Percentiles rank a stretch among this genome's conserved stretches.
Conservation (phyloP, 2,113 vertebrate species). For the Lepisosteus osseus region DNA sequence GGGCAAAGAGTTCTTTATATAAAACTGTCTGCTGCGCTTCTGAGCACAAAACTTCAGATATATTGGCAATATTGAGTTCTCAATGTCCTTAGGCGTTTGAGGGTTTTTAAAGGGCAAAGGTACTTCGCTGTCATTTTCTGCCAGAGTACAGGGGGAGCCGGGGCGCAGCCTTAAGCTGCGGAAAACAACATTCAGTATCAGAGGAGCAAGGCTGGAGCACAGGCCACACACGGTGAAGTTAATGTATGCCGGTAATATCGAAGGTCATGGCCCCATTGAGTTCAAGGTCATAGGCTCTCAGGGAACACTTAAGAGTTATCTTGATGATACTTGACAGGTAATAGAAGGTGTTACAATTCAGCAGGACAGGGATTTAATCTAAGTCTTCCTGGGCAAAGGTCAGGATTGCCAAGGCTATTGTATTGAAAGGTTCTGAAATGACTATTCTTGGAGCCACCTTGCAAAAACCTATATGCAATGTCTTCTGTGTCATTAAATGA, state of each 20-base stretch:
- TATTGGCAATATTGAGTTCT: constrained; percentile 7
- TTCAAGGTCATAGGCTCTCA: constrained; percentile 21
- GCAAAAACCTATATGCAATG: constrained; percentile 9
- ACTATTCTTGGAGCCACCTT: neutral
- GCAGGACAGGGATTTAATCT: constrained; percentile 12
- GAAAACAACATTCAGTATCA: constrained; percentile 10
- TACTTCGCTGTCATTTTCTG: constrained; percentile 13
- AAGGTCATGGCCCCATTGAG: constrained; percentile 11
- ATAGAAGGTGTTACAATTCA: constrained; percentile 25
- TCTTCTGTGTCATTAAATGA: constrained; percentile 12
- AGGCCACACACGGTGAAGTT: constrained; percentile 2
- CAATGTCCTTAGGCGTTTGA: constrained; percentile 16
- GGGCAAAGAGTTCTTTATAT: neutral
- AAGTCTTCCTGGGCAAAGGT: constrained; percentile 20
- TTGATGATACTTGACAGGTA: constrained; percentile 26
- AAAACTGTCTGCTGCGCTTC: neutral
- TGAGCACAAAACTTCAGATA: neutral
- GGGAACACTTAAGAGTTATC: constrained; percentile 13
- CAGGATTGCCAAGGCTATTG: constrained; percentile 18
- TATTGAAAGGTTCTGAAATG: constrained; percentile 5
- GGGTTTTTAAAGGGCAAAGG: constrained; percentile 15
- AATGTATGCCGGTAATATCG: constrained; percentile 19
- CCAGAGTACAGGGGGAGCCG: neutral
- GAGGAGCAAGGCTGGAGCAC: neutral
- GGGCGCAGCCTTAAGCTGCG: neutral